These are phyloP conservation scores for Oedothorax gibbosus DNA, from an alignment of 1,140 invertebrate genomes.

Conservation along the genomic window DNA sequence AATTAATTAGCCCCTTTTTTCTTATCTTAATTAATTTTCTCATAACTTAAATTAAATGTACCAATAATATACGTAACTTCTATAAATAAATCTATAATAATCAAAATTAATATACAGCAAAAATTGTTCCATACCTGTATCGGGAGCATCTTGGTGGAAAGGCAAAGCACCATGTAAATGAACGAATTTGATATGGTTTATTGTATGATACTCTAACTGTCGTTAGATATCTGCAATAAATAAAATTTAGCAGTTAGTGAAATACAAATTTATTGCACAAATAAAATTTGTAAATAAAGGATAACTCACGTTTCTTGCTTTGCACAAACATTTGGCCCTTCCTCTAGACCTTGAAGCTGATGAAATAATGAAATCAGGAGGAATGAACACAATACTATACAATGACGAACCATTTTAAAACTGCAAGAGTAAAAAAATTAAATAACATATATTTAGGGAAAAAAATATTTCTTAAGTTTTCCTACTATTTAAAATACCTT, in stretches of 20 bases:
- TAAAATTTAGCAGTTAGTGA: background rate
- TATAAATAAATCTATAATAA: no score
- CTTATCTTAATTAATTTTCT: no score
- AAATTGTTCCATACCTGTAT: slow-evolving; percentile 73
- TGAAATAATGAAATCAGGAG: slow-evolving; percentile 25
- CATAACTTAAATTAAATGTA: no score
- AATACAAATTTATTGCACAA: background rate
- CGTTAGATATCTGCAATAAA: slow-evolving; percentile 75
- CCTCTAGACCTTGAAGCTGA: slow-evolving; percentile 47
- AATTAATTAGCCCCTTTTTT: no score
- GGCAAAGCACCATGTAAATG: slow-evolving; percentile 84
- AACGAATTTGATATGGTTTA: slow-evolving; percentile 83
- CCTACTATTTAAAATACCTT: no score
- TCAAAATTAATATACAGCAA: no score
- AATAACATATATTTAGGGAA: background rate
- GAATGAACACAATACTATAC: slow-evolving; percentile 7
- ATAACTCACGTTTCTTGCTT: slow-evolving; percentile 72
- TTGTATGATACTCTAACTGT: slow-evolving; percentile 80
- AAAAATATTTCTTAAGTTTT: no score
- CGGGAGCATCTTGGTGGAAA: slow-evolving; percentile 87
- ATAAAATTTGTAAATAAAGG: background rate
- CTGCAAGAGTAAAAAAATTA: slow-evolving; percentile 23
- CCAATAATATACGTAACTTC: no score
- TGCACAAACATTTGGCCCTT: slow-evolving; percentile 73
- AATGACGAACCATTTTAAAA: slow-evolving; percentile 37